These are phyloP conservation scores for Drosophila nigrodunni DNA, from an alignment of 1,140 invertebrate genomes.

Conservation along the genomic window DNA sequence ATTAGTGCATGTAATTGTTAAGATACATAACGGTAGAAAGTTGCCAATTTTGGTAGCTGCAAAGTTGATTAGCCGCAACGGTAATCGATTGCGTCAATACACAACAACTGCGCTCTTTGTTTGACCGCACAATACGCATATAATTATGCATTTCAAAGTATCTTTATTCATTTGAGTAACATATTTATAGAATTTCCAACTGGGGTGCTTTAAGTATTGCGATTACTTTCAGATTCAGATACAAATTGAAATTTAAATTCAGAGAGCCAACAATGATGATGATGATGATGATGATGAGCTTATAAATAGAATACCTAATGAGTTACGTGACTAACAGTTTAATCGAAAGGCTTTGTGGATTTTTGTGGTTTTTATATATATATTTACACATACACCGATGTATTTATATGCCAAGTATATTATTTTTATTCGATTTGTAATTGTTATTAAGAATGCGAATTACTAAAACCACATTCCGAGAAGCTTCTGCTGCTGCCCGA, in stretches of 20 bases:
- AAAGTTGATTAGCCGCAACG: constrained; percentile 32
- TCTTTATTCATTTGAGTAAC: neutral
- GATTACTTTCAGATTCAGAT: constrained; percentile 12
- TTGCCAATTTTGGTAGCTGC: constrained; percentile 51
- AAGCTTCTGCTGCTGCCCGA: no score
- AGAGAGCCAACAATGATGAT: neutral
- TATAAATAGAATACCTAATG: constrained; percentile 30
- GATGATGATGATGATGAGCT: constrained; percentile 7
- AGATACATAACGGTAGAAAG: constrained; percentile 69
- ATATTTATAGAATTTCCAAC: constrained; percentile 13
- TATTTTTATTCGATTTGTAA: neutral
- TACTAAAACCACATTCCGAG: no score
- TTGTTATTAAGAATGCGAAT: neutral
- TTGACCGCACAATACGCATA: no score
- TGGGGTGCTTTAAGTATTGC: constrained; percentile 6
- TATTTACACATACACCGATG: neutral
- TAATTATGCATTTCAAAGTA: neutral
- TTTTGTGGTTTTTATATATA: neutral
- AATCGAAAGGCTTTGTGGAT: constrained; percentile 2
- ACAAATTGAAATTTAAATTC: neutral
- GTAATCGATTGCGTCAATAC: constrained; percentile 5
- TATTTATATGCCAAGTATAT: no score
- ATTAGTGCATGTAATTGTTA: constrained; percentile 45
- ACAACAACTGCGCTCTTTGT: constrained; percentile 1
- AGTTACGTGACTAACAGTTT: constrained; percentile 40